Evolutionary conservation across 2,113 vertebrate genomes (phyloP), one percentile per base, ranked within the genome.

Genomic region (Corythoichthys haematopterus): DNA sequence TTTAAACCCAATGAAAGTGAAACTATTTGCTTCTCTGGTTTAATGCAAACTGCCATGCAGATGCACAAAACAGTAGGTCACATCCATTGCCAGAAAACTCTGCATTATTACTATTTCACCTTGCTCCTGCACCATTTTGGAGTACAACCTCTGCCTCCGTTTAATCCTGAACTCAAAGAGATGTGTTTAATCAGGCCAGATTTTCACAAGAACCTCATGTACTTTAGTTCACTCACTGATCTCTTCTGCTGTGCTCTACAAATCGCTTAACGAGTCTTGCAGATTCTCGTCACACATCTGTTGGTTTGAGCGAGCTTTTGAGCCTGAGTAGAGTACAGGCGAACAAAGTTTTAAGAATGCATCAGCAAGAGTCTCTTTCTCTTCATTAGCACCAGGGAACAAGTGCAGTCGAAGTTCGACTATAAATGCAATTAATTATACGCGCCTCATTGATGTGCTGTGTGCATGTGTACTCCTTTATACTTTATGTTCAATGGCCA

Each of bases 1-100:
- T 56, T 40, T 65, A 13, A 28, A 65, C 65, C 16, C 59, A 66
- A 48, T 46, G 15, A 56, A 20, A 8, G 14, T 37, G 47, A 36
- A 69, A 53, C 33, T 14, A 69, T 76, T 70, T 62, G 63, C 61
- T n/a, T 28, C 37, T 72, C 56, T 66, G 58, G 6, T 61, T 11
- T 70, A 73, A 68, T 11, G 47, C 55, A 64, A 80, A 58, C 79
- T 66, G 47, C 75, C 62, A 61, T 64, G 46, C 36, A 48, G 51
- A 33, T 65, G 50, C 59, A 66, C 35, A 63, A 58, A 69, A 46
- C 57, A 71, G 12, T 58, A 11, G 14, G 35, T 10, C 35, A 35
- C 45, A 59, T 46, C 43, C 70, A 55, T 62, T 57, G 62, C 6
- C 48, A 51, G 33, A 13, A 56, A 52, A 63, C 14, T 53, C 56